Conservation (phyloP, 2,888 invertebrate species). For the Polylopha cassiicola region DNA sequence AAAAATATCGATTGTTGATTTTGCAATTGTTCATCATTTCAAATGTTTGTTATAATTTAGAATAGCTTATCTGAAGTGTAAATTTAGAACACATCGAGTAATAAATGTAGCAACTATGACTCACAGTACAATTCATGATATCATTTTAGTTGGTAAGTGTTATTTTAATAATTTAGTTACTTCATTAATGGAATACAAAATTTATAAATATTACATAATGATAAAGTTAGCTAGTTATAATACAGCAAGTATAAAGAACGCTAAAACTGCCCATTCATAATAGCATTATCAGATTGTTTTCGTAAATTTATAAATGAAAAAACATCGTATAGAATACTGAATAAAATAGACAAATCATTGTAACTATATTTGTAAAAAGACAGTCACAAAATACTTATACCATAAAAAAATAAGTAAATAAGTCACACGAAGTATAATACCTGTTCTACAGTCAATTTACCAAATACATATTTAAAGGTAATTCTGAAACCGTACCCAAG, state of each 20-base stretch:
- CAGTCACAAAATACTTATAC: too few species aligned
- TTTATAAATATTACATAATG: not conserved
- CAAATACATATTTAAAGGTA: too few species aligned
- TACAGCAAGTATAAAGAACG: conserved; percentile 6
- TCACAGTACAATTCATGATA: conserved; percentile 44
- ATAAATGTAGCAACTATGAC: conserved; percentile 26
- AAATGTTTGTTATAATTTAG: conserved; percentile 28
- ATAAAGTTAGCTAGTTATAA: too few species aligned
- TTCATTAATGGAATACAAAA: not conserved
- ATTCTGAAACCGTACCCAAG: conserved; percentile 9
- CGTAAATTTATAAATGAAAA: too few species aligned
- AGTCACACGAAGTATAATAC: too few species aligned
- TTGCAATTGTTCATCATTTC: conserved; percentile 34
- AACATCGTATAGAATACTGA: too few species aligned
- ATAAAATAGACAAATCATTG: too few species aligned
- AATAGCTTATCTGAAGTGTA: conserved; percentile 24
- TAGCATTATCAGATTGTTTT: too few species aligned
- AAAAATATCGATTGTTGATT: conserved; percentile 35
- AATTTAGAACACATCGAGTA: conserved; percentile 27
- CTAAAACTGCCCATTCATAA: conserved; percentile 15
- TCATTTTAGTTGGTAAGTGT: conserved; percentile 43
- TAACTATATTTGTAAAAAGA: too few species aligned
- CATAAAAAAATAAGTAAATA: too few species aligned
- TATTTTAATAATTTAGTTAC: not conserved
- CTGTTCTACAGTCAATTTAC: too few species aligned